phyloP scores from a whole-genome alignment of 2,888 invertebrate genomes.

The Acronicta leporina region DNA sequence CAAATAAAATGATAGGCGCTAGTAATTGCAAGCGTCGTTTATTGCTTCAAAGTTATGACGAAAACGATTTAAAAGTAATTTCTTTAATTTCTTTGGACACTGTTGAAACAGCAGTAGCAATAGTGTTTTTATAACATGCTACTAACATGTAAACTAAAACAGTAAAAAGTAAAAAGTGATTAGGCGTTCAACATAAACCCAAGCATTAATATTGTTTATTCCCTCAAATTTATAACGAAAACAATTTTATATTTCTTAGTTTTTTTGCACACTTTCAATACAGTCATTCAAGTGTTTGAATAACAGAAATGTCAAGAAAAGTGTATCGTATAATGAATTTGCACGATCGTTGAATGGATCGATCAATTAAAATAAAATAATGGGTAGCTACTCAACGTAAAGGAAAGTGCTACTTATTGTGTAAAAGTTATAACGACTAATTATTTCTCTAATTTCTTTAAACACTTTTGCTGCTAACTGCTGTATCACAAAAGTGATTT shows the following conservation, averaged over 20 bases:
- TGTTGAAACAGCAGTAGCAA: slow-evolving; percentile 18
- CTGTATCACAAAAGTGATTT: slow-evolving; percentile 24
- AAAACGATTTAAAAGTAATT: slow-evolving; percentile 6
- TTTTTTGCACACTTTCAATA: slow-evolving; percentile 19
- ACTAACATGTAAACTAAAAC: too few species aligned
- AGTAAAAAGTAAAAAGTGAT: slow-evolving; percentile 14
- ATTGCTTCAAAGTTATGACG: background rate
- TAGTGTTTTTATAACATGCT: slow-evolving; percentile 19
- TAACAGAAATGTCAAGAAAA: slow-evolving; percentile 9
- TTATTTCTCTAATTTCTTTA: slow-evolving; percentile 9
- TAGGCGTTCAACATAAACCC: background rate
- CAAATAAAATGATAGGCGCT: slow-evolving; percentile 11
- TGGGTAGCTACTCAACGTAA: background rate
- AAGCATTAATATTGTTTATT: background rate
- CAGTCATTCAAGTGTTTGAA: slow-evolving; percentile 23
- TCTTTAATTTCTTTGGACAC: slow-evolving; percentile 13
- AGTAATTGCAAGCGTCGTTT: background rate
- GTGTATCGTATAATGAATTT: too few species aligned
- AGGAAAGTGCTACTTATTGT: too few species aligned
- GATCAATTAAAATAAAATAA: slow-evolving; percentile 21
- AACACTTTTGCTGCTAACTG: slow-evolving; percentile 20
- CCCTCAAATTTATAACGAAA: background rate
- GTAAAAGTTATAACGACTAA: background rate
- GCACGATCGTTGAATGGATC: slow-evolving; percentile 19
- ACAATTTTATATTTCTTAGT: slow-evolving; percentile 3